Percentiles rank a stretch among this genome's conserved stretches.
Evolutionary conservation across 2,113 vertebrate species (phyloP).

Genomic region (Gallinago media): DNA sequence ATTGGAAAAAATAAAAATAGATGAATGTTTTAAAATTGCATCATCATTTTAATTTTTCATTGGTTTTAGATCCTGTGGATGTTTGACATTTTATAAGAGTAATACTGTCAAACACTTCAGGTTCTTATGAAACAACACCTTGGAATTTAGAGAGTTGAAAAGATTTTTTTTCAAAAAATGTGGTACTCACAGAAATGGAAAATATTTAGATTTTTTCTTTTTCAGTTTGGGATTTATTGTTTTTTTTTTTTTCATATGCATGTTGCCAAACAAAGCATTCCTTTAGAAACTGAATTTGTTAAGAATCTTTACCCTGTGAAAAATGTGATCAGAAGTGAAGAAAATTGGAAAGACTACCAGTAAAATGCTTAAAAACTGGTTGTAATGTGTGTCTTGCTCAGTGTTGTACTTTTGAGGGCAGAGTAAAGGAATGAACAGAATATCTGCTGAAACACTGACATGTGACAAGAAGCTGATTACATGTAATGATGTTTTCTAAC

Average conservation of each 20-base stretch:
- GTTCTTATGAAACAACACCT: not conserved
- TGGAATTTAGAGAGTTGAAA: not conserved
- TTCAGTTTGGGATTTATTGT: not conserved
- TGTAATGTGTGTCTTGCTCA: not conserved
- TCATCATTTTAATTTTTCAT: not conserved
- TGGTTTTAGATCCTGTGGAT: not conserved
- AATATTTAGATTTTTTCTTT: not conserved
- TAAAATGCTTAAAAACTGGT: not conserved
- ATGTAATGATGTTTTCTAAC: not conserved
- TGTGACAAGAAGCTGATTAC: not conserved
- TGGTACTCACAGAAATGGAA: not conserved
- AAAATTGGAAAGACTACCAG: not conserved
- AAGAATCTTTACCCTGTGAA: not conserved
- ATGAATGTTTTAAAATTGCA: accelerated
- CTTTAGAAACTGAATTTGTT: not conserved
- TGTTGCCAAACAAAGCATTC: not conserved
- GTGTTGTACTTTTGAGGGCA: not conserved
- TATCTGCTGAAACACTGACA: not conserved
- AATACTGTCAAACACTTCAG: not conserved
- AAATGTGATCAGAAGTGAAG: not conserved
- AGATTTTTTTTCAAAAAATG: not conserved
- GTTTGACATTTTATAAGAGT: not conserved
- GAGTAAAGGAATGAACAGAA: not conserved
- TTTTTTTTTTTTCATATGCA: not conserved
- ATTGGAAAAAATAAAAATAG: not conserved